Percentiles rank a stretch among this genome's conserved stretches.
Evolutionary conservation across 2,797 vertebrate genomes (phyloP).

Genomic region (Valencia hispanica): DNA sequence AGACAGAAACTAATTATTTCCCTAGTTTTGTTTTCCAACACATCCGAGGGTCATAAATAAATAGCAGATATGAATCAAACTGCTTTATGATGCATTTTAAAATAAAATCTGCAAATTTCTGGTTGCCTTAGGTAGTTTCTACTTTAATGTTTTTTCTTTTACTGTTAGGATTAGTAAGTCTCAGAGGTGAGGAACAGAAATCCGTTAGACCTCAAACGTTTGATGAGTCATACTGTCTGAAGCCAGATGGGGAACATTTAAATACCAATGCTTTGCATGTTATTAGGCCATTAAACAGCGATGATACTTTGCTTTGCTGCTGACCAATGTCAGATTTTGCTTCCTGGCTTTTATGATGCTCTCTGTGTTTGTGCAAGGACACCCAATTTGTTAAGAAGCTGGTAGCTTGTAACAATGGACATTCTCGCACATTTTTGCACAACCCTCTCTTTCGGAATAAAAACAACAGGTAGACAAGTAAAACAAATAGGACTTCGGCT

Average conservation of each 20-base stretch:
- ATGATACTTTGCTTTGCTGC: constrained; percentile 20
- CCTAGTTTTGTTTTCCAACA: constrained; percentile 7
- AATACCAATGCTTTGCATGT: constrained; percentile 40
- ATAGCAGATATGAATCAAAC: not conserved
- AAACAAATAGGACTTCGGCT: not conserved
- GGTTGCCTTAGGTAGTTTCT: not conserved
- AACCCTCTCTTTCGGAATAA: not conserved
- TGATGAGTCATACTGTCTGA: constrained; percentile 61
- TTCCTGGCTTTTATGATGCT: constrained; percentile 17
- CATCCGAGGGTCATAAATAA: not conserved
- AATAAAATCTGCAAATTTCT: constrained; percentile 5
- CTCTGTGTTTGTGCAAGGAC: not conserved
- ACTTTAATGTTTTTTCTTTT: constrained; percentile 8
- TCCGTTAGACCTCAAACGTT: constrained; percentile 33
- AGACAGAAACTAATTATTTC: constrained; percentile 31
- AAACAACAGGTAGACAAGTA: not conserved
- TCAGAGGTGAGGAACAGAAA: constrained; percentile 42
- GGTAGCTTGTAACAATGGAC: constrained; percentile 13
- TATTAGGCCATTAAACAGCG: constrained; percentile 25
- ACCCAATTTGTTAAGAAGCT: constrained; percentile 14
- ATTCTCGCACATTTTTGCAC: not conserved
- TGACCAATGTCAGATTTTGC: constrained; percentile 22
- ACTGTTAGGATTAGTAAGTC: constrained; percentile 36
- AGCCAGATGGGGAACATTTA: constrained; percentile 37
- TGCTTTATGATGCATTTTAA: not conserved